Base-by-base conservation (phyloP, 2,888 invertebrate species). In the Carabus problematicus region DNA sequence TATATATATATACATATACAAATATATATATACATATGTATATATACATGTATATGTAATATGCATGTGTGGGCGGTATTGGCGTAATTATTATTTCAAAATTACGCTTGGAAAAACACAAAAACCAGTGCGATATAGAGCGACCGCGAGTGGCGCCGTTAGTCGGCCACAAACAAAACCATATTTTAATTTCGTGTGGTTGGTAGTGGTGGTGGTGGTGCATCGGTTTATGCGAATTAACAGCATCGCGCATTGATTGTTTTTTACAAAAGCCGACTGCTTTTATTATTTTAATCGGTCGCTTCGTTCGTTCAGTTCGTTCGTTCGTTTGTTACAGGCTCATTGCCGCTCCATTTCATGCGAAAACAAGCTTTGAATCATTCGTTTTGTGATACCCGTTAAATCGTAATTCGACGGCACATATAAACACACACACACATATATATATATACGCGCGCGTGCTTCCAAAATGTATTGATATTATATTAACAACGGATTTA, bases 261-360 rank as follows among this genome's bases (percentile, higher is more conserved):
- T 49, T 56, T n/a, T 56, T 39, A 56, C 49, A 49, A 49, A 47
- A 49, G 49, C 49, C 49, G 45, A 12, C 9, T 52, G 52, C 52
- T 52, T 52, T 52, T 66, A 66, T 66, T 66, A 66, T 66, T 66
- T 66, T 66, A 66, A 66, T 66, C 66, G 66, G 18, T 52, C 29
- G 29, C n/a, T 29, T 29, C 19, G 52, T 52, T 16, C 59, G 59
- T n/a, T n/a, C n/a, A n/a, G n/a, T n/a, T n/a, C n/a, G n/a, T n/a
- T n/a, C n/a, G n/a, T n/a, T n/a, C n/a, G n/a, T n/a, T n/a, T n/a
- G n/a, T n/a, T n/a, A n/a, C n/a, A n/a, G n/a, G n/a, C 29, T 18
- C 39, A 58, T 66, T 66, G 45, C 41, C 66, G 66, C 66, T 66
- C 58, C 66, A 66, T 66, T 66, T 66, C 66, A 58, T 43, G 49